Percentiles rank a stretch among this genome's conserved stretches.
Conservation (phyloP, 2,113 vertebrate species). For the Ariopsis seemanni region DNA sequence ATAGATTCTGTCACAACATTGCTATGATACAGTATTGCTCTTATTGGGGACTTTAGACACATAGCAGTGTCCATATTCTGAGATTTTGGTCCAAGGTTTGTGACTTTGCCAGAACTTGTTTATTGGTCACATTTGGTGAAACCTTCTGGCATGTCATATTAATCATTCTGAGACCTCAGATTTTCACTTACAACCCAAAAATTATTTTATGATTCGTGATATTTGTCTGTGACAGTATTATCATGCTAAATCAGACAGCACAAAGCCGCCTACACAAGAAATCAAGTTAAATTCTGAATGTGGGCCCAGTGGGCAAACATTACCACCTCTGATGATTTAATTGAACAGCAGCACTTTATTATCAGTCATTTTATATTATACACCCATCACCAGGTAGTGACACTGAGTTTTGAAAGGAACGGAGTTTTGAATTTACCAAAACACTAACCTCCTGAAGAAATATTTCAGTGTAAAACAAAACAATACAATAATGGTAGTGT, state of each 20-base stretch:
- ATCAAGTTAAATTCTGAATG: not conserved
- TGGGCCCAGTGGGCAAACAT: not conserved
- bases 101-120: not conserved
- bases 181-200: not conserved
- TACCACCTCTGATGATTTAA: not conserved
- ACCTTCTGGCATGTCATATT: not conserved
- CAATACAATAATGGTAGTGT: not conserved
- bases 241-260: not conserved
- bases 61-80: not conserved
- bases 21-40: not conserved
- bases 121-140: not conserved
- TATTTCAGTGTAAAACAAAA: not conserved
- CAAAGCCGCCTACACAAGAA: not conserved
- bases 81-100: not conserved
- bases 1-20: not conserved
- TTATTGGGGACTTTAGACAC: not conserved
- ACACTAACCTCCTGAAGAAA: not conserved
- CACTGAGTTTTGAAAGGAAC: not conserved
- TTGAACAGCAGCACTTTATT: not conserved
- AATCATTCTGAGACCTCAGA: not conserved
- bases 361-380: not conserved
- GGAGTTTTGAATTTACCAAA: not conserved
- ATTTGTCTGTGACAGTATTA: not conserved
- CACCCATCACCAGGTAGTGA: no score
- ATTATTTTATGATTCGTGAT: not conserved